Percentiles rank a stretch among this genome's conserved stretches.
These are phyloP conservation scores for Yasuhikotakia modesta DNA, from an alignment of 2,797 vertebrate species.

Conservation along the genomic window DNA sequence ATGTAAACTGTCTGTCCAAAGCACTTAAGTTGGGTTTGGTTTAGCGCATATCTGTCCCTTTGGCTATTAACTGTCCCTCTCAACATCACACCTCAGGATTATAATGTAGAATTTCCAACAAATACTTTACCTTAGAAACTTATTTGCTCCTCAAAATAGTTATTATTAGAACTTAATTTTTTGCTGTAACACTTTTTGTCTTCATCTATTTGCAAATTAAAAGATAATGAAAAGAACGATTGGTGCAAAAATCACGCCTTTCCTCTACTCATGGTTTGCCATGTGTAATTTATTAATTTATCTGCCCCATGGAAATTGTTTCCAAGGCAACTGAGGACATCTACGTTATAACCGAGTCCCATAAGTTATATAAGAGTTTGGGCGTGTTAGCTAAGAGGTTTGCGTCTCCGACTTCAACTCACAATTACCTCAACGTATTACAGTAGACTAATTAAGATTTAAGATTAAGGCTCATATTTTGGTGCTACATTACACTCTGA, in stretches of 20 bases:
- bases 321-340: conserved; percentile 69
- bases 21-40: background rate
- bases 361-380: conserved; percentile 31
- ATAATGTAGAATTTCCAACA: background rate
- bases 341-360: conserved; percentile 64
- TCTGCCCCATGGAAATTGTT: conserved; percentile 56
- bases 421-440: background rate
- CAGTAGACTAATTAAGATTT: background rate
- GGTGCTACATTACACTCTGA: too few relatives aligned
- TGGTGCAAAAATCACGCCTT: conserved; percentile 45
- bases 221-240: conserved; percentile 31
- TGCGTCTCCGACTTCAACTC: background rate
- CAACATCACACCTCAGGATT: conserved; percentile 6
- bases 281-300: conserved; percentile 60
- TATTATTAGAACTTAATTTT: background rate
- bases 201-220: conserved; percentile 14
- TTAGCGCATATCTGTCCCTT: conserved; percentile 18
- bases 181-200: background rate
- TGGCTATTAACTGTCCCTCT: conserved; percentile 4
- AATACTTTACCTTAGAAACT: background rate
- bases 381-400: background rate
- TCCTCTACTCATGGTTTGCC: conserved; percentile 41
- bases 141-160: background rate
- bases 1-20: background rate
- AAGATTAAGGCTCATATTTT: too few relatives aligned